Evolutionary conservation across 1,140 invertebrate species (phyloP), one percentile per base, ranked within the genome.

Genomic region (Zaprionus nigranus): DNA sequence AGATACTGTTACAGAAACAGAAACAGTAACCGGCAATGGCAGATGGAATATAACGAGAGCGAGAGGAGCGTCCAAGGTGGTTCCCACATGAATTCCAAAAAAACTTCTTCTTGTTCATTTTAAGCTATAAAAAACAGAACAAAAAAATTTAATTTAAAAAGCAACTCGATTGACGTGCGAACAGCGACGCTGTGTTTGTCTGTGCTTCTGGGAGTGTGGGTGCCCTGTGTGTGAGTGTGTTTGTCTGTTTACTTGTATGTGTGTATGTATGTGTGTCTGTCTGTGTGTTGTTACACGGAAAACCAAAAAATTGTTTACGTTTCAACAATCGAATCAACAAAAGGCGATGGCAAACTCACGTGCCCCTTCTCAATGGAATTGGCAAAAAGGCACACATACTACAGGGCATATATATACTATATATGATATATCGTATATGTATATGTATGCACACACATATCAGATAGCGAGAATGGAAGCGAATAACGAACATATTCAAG

Each of bases 131-230:
- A 74, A 24, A 67, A 67, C 66, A 64, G 79, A 68, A 66, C 38
- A 36, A 46, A 75, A 76, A 84, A 87, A 80, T 88, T 63, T 83
- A 75, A 83, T 87, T 87, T 80, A 83, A 87, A 86, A 87, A 71
- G 63, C 67, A 88, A 67, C 80, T 83, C 77, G 77, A 83, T 80
- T 87, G 84, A 68, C 82, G 76, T 86, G 75, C 61, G 65, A 74
- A 81, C 59, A 68, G 36, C 28, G 49, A 20, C 12, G 26, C 20
- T 56, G 49, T 62, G 49, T 13, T 43, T 53, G 49, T 13, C 5
- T 54, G 11, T 34, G 6, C 6, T 34, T 59, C 26, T 38, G 43
- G 30, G n/a, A n/a, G 54, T 34, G 62, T 66, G 26, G 5, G 5
- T 26, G 26, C 5, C 4, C 20, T 22, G 20, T 66, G 54, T 28